A percentile compares a stretch with the other conserved stretches of the same genome.
phyloP scores from a whole-genome alignment of 2,888 invertebrate species.

The Pristionchus fissidentatus region DNA sequence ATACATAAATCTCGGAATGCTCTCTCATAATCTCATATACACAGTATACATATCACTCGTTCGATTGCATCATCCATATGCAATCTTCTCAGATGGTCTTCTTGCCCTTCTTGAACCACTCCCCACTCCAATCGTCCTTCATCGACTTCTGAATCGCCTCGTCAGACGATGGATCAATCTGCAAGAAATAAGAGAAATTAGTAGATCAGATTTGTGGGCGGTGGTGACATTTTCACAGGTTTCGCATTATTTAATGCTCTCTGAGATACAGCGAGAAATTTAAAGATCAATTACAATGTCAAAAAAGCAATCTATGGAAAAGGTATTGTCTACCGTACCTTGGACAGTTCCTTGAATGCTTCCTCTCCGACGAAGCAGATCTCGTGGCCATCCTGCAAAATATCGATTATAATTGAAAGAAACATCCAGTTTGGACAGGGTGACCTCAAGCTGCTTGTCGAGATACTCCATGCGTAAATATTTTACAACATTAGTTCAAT shows the following conservation, averaged over 20 bases:
- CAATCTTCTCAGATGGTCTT: constrained; percentile 4
- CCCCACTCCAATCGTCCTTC: constrained; percentile 67
- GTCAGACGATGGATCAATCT: constrained; percentile 85
- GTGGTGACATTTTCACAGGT: too few relatives aligned
- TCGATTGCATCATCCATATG: neutral
- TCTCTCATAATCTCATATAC: constrained; percentile 16
- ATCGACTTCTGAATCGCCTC: constrained; percentile 82
- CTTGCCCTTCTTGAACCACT: constrained; percentile 60
- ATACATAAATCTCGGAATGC: neutral
- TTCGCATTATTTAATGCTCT: too few relatives aligned
- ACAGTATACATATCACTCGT: neutral
- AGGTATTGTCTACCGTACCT: constrained; percentile 77
- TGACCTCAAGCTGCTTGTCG: neutral
- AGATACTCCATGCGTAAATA: constrained; percentile 5
- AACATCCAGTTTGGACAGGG: neutral
- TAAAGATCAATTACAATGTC: too few relatives aligned
- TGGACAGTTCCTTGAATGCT: constrained; percentile 89
- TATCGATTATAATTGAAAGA: neutral
- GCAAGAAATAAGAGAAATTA: too few relatives aligned
- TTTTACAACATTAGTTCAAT: neutral
- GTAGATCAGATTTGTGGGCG: too few relatives aligned
- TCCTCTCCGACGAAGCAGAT: constrained; percentile 99
- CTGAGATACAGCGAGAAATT: too few relatives aligned
- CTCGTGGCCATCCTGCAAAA: constrained; percentile 88
- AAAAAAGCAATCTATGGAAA: constrained; percentile 83